Conservation (phyloP, 2,797 vertebrate species). For the Enteromius fasciolatus region DNA sequence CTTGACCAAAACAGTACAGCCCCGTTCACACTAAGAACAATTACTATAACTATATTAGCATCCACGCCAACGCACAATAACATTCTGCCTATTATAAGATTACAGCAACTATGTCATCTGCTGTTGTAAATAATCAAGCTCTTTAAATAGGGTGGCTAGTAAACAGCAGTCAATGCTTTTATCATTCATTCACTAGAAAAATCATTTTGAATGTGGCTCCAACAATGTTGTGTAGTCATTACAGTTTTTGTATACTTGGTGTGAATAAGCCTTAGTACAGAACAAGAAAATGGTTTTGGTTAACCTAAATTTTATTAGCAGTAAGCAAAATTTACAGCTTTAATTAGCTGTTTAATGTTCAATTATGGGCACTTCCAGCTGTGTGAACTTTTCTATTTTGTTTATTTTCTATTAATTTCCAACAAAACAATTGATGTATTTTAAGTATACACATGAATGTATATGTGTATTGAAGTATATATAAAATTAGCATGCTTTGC, state of each 20-base stretch:
- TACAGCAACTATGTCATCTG: not conserved
- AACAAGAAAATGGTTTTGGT: not conserved
- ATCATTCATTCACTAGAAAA: not conserved
- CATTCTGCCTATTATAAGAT: not conserved
- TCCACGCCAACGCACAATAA: not conserved
- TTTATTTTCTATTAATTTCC: no score
- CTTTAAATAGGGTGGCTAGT: not conserved
- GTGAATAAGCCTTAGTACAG: not conserved
- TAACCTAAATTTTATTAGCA: not conserved
- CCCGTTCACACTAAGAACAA: not conserved
- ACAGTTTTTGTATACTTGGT: not conserved
- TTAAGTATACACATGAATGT: not conserved
- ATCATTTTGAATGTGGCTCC: not conserved
- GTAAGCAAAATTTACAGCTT: not conserved
- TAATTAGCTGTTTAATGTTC: not conserved
- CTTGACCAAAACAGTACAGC: constrained; percentile 8
- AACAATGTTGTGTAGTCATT: not conserved
- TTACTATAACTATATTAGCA: not conserved
- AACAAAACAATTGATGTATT: no score
- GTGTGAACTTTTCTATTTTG: not conserved
- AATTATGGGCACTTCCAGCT: not conserved
- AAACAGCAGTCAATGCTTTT: not conserved
- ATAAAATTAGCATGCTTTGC: not conserved
- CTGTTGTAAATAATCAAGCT: not conserved
- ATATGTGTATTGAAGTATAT: not conserved